A percentile compares a stretch with the other conserved stretches of the same genome.
phyloP scores from a whole-genome alignment of 2,797 vertebrate genomes.

The Oryzias sinensis region DNA sequence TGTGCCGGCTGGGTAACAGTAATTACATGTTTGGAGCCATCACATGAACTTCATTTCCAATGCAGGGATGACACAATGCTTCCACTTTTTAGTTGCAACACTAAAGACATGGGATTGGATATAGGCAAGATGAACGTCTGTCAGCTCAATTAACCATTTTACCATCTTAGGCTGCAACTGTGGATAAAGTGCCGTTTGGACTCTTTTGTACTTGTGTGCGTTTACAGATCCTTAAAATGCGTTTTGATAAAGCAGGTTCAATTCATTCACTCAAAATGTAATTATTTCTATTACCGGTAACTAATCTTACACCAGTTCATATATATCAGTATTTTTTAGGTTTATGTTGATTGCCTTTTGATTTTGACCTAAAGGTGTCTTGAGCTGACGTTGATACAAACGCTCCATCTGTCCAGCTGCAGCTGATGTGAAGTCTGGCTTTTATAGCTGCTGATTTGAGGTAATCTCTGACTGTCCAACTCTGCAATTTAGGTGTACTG shows the following conservation, averaged over 20 bases:
- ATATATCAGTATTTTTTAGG: neutral
- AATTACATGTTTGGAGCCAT: conserved; percentile 60
- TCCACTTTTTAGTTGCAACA: conserved; percentile 4
- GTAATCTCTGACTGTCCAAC: conserved; percentile 57
- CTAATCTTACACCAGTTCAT: neutral
- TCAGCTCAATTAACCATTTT: too few relatives aligned
- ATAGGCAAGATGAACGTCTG: neutral
- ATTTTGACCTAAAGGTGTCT: conserved; percentile 8
- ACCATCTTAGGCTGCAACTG: too few relatives aligned
- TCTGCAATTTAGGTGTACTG: conserved; percentile 57
- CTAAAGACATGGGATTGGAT: conserved; percentile 7
- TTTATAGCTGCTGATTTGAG: conserved; percentile 64
- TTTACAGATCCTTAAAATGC: too few relatives aligned
- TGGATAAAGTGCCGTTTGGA: too few relatives aligned
- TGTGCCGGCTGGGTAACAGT: conserved; percentile 40
- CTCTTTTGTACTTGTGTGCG: too few relatives aligned
- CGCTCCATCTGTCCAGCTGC: conserved; percentile 33
- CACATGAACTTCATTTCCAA: conserved; percentile 45
- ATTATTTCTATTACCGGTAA: too few relatives aligned
- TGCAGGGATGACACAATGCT: conserved; percentile 47
- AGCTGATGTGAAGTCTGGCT: conserved; percentile 50
- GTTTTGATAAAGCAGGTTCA: too few relatives aligned
- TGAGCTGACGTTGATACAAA: conserved; percentile 29
- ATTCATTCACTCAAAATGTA: too few relatives aligned
- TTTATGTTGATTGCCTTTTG: neutral